Conservation (phyloP, 2,797 vertebrate species). For the Alca torda region DNA sequence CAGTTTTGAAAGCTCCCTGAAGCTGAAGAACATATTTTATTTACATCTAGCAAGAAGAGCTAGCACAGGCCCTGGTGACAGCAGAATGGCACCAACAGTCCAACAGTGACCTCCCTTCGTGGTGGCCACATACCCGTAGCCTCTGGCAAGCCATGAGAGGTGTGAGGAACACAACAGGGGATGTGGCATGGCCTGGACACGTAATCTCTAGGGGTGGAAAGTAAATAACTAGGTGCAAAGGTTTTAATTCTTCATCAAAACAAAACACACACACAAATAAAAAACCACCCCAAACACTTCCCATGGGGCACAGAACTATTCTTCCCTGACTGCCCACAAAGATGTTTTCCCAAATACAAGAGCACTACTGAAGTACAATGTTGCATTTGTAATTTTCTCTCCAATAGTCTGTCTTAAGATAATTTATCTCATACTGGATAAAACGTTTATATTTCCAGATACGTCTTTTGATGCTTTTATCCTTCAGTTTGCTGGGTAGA, state of each 20-base stretch:
- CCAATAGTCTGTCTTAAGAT: neutral
- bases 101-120: neutral
- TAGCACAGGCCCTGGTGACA: neutral
- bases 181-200: rapidly evolving
- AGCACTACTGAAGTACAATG: neutral
- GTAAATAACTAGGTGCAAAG: neutral
- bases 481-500: neutral
- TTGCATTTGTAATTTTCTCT: neutral
- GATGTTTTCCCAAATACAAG: neutral
- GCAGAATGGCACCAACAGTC: neutral
- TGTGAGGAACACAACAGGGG: neutral
- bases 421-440: neutral
- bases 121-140: neutral
- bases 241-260: neutral
- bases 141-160: neutral
- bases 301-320: neutral
- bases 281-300: neutral
- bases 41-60: neutral
- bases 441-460: neutral
- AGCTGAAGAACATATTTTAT: neutral
- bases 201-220: neutral
- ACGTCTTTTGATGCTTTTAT: neutral
- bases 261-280: neutral
- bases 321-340: neutral
- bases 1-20: neutral